Percentiles rank a stretch among this genome's conserved stretches.
These are phyloP conservation scores for Cepaea nemoralis DNA, from an alignment of 1,140 invertebrate genomes.

Conservation along the genomic window DNA sequence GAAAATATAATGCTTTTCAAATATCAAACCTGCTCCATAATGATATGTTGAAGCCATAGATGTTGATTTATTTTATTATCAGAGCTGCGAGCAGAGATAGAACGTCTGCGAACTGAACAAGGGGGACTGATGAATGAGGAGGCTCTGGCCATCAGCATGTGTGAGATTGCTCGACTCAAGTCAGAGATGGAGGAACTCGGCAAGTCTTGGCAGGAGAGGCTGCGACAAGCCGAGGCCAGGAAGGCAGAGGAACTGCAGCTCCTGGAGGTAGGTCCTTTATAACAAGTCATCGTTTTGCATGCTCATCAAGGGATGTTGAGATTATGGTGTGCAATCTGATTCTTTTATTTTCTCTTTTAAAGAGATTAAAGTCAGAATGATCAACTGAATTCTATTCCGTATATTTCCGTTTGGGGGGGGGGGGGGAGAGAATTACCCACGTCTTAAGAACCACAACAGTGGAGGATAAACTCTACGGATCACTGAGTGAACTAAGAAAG, in stretches of 20 bases:
- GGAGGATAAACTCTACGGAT: no score
- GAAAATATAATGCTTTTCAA: no score
- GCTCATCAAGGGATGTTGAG: constrained; percentile 52
- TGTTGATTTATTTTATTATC: constrained; percentile 63
- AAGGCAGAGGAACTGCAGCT: constrained; percentile 68
- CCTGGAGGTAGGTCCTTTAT: constrained; percentile 60
- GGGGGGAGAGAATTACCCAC: no score
- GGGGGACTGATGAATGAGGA: constrained; percentile 72
- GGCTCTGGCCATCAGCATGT: constrained; percentile 69
- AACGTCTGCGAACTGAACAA: constrained; percentile 75
- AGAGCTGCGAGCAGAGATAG: constrained; percentile 80
- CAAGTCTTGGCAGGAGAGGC: constrained; percentile 68
- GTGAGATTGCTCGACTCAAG: constrained; percentile 59
- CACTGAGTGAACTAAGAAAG: no score
- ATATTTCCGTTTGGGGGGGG: no score
- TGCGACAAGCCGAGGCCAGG: constrained; percentile 65
- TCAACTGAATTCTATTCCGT: no score
- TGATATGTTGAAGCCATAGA: no score
- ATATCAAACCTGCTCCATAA: no score
- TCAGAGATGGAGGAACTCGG: constrained; percentile 76
- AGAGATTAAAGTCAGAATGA: no score
- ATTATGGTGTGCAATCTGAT: no score
- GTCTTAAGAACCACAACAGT: no score
- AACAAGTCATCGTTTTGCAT: constrained; percentile 4
- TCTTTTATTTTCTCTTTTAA: no score